phyloP scores from a whole-genome alignment of 2,888 invertebrate species.

The Drosophila merina region DNA sequence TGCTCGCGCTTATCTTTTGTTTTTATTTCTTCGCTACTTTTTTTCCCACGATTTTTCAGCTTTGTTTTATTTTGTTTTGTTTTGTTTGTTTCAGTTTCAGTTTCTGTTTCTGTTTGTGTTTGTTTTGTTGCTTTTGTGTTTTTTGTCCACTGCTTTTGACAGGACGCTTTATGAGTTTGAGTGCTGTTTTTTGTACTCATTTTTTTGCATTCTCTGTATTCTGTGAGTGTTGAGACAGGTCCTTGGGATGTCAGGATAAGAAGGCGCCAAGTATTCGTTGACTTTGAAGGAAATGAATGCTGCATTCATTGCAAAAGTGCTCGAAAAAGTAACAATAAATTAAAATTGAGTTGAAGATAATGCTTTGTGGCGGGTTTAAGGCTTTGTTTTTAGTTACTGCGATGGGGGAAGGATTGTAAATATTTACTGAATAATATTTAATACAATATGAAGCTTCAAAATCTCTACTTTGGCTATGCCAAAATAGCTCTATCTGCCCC shows the following conservation, averaged over 20 bases:
- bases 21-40: slow-evolving; percentile 11
- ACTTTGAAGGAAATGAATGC: slow-evolving; percentile 35
- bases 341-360: not conserved
- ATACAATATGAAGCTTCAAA: no score
- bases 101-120: not conserved
- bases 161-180: slow-evolving; percentile 41
- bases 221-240: slow-evolving; percentile 36
- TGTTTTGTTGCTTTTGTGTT: slow-evolving; percentile 2
- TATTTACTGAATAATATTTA: no score
- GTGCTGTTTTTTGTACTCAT: slow-evolving; percentile 30
- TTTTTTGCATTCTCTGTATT: slow-evolving; percentile 6
- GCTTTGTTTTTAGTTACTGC: not conserved
- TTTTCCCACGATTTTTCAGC: slow-evolving; percentile 9
- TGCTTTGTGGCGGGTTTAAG: not conserved
- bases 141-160: slow-evolving; percentile 33
- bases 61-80: slow-evolving; percentile 1
- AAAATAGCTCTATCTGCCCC: not conserved
- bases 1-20: slow-evolving; percentile 36
- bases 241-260: slow-evolving; percentile 38
- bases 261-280: slow-evolving; percentile 34
- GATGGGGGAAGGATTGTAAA: no score
- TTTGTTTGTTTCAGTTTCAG: slow-evolving; percentile 11
- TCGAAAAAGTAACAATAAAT: not conserved
- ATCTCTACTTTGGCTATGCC: no score
- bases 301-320: slow-evolving; percentile 4